These are phyloP conservation scores for Anguilla megastoma DNA, from an alignment of 2,797 vertebrate species.

Conservation along the genomic window DNA sequence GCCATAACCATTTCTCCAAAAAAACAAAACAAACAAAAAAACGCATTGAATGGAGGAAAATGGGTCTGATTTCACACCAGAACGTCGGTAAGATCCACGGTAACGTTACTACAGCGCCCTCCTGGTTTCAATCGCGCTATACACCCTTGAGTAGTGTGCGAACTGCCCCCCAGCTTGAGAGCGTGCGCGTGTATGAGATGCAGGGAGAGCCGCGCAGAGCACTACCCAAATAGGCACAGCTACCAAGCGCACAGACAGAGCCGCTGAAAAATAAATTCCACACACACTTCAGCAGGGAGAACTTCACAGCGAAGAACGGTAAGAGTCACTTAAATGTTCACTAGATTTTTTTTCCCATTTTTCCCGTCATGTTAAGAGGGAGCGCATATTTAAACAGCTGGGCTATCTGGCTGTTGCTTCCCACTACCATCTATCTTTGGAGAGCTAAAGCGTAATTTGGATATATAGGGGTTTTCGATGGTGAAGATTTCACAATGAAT, in stretches of 20 bases:
- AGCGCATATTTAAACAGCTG: slow-evolving; percentile 40
- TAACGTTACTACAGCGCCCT: slow-evolving; percentile 34
- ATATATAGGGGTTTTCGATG: slow-evolving; percentile 16
- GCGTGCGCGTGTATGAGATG: slow-evolving; percentile 62
- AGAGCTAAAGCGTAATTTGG: slow-evolving; percentile 40
- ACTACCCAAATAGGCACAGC: slow-evolving; percentile 74
- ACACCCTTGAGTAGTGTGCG: slow-evolving; percentile 39
- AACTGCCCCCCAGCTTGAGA: slow-evolving; percentile 33
- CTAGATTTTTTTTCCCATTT: background rate
- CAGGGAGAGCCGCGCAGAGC: slow-evolving; percentile 73
- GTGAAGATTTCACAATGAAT: background rate
- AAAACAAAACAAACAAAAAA: background rate
- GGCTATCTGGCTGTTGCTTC: slow-evolving; percentile 28
- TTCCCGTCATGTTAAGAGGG: background rate
- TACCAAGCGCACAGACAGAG: slow-evolving; percentile 71
- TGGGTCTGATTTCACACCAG: background rate
- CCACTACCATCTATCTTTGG: slow-evolving; percentile 35
- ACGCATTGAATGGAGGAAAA: slow-evolving; percentile 11
- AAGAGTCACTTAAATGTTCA: slow-evolving; percentile 47
- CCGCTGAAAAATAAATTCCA: slow-evolving; percentile 52
- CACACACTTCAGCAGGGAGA: slow-evolving; percentile 53
- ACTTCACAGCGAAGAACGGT: slow-evolving; percentile 57
- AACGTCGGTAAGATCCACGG: slow-evolving; percentile 5
- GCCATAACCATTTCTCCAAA: slow-evolving; percentile 7
- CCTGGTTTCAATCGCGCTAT: slow-evolving; percentile 14